Base-by-base conservation (phyloP, 2,888 invertebrate genomes). In the Melolontha melolontha region DNA sequence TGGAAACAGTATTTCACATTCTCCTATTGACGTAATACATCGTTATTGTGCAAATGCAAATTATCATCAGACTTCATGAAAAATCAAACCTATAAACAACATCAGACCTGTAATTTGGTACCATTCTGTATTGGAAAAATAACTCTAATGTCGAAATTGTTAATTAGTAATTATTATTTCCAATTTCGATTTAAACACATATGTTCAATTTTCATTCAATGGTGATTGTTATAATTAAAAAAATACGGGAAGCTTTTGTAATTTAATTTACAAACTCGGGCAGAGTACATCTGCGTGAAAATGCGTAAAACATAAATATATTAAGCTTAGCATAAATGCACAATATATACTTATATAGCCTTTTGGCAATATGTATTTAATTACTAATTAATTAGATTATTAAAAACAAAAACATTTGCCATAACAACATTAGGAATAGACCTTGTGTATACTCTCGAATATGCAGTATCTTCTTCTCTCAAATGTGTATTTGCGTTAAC, bases 11-110 rank as follows among this genome's bases (percentile, higher is more conserved):
- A 64, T 22, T 62, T 27, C 11, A 12, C 10, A 10, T 22, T 1
- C 11, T 12, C 29, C 29, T 27, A 47, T 59, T 47, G 47, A 47
- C 47, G 47, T 29, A 59, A 14, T 14, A 47, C 47, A 12, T 59
- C 7, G 47, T 59, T 59, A 59, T 14, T 11, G 16, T 8, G 16
- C 2, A 27, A 47, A 7, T 59, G 59, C 16, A 16, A 59, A 59
- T 47, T 59, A 59, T 14, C 29, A 47, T 34, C 29, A 29, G 59
- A 47, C 47, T 57, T 27, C 42, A 14, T 29, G 59, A 5, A 27
- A 59, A 59, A 11, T 47, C 34, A 59, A 59, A 27, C 14, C 27
- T n/a, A n/a, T 5, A 11, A 59, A n/a, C 14, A 8, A 54, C 54
- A 47, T 47, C 42, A 27, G 42, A 14, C 5, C 16, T 8, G 42